phyloP scores from a whole-genome alignment of 2,797 vertebrate genomes.

The Sylvia borin region DNA sequence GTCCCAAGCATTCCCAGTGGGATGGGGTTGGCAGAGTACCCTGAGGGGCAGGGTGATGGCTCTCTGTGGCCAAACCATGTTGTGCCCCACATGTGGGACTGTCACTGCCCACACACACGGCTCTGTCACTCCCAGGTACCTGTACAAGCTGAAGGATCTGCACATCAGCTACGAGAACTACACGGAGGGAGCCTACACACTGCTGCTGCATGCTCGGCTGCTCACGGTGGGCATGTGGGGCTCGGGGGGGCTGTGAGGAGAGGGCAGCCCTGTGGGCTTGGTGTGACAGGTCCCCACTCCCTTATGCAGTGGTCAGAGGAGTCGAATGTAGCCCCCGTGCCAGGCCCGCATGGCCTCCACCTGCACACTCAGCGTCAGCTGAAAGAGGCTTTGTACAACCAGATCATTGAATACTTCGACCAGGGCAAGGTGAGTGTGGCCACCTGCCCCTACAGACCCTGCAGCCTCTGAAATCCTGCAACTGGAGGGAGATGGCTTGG shows the following conservation, averaged over 20 bases:
- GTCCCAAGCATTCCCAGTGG: not conserved
- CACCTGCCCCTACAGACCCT: not conserved
- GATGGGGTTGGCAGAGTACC: fast-evolving
- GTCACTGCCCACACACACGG: fast-evolving
- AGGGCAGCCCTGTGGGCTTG: fast-evolving
- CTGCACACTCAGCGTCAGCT: slow-evolving; percentile 65
- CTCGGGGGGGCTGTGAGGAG: fast-evolving
- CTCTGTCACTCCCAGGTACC: not conserved
- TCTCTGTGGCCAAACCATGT: not conserved
- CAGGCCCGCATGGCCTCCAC: not conserved
- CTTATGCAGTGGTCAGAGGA: slow-evolving; percentile 53
- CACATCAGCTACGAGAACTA: slow-evolving; percentile 66
- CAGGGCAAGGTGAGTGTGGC: slow-evolving; percentile 48
- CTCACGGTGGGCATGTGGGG: not conserved
- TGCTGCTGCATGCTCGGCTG: slow-evolving; percentile 60
- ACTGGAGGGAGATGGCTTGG: not conserved
- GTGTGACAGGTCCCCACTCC: fast-evolving
- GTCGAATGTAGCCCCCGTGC: not conserved
- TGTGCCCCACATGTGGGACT: not conserved
- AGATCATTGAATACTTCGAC: slow-evolving; percentile 61
- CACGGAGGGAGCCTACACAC: slow-evolving; percentile 67
- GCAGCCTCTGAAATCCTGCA: not conserved
- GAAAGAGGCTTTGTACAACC: slow-evolving; percentile 65
- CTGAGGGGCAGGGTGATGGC: not conserved
- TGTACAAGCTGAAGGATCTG: slow-evolving; percentile 70